A percentile compares a stretch with the other conserved stretches of the same genome.
phyloP scores from a whole-genome alignment of 2,888 invertebrate genomes.

The Drosophila parthenogenetica region DNA sequence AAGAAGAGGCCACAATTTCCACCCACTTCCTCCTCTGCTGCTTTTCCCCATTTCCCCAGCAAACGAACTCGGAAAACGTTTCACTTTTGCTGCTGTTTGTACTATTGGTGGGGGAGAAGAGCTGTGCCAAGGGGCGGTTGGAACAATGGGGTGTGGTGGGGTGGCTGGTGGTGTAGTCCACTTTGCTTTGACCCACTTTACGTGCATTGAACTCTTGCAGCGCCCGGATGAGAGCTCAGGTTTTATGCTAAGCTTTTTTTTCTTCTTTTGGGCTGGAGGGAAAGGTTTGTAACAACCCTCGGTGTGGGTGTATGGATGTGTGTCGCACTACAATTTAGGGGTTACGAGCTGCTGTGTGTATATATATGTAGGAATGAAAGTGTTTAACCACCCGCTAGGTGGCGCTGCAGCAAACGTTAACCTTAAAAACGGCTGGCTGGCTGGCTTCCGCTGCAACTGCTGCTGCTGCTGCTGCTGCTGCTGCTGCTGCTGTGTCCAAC shows the following conservation, averaged over 20 bases:
- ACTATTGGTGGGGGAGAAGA: constrained; percentile 3
- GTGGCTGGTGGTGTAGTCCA: constrained; percentile 66
- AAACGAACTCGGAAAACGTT: constrained; percentile 37
- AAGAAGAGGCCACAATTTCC: background rate
- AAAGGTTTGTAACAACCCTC: too few relatives aligned
- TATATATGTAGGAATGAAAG: constrained; percentile 37
- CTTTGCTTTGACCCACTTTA: constrained; percentile 84
- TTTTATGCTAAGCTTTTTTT: constrained; percentile 24
- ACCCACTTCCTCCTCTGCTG: background rate
- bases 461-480: too few relatives aligned
- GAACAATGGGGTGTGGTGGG: background rate
- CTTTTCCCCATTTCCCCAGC: background rate
- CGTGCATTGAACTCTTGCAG: constrained; percentile 79
- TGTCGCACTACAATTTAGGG: constrained; percentile 64
- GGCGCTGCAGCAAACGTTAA: constrained; percentile 64
- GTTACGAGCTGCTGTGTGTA: constrained; percentile 62
- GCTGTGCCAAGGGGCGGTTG: constrained; percentile 50
- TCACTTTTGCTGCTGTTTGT: constrained; percentile 68
- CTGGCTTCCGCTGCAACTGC: constrained; percentile 8
- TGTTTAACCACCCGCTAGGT: constrained; percentile 62
- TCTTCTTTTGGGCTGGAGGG: background rate
- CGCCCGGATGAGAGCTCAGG: constrained; percentile 55
- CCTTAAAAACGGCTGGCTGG: constrained; percentile 63
- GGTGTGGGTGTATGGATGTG: constrained; percentile 10
- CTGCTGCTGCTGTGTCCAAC: background rate